Conservation (phyloP, 2,113 vertebrate genomes). For the Sula dactylatra region DNA sequence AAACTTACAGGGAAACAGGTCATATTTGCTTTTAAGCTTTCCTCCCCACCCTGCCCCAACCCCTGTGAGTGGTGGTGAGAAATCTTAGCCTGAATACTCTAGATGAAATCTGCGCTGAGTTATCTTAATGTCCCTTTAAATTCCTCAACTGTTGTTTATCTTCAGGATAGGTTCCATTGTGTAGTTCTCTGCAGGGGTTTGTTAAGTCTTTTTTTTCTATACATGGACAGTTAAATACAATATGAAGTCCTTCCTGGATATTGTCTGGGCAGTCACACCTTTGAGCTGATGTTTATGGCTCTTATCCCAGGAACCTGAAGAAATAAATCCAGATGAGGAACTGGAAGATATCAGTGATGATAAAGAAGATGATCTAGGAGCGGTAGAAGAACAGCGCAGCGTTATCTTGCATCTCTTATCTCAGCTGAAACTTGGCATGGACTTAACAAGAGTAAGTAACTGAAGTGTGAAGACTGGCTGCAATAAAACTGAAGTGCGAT, state of each 20-base stretch:
- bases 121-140: neutral
- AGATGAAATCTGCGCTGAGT: neutral
- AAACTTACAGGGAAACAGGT: neutral
- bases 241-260: neutral
- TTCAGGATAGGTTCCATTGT: neutral
- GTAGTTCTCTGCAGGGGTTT: neutral
- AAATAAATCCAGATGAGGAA: constrained; percentile 89
- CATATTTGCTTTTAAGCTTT: neutral
- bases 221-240: neutral
- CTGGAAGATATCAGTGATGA: constrained; percentile 83
- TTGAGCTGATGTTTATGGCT: neutral
- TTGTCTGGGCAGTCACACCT: neutral
- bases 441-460: constrained; percentile 91
- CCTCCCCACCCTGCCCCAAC: fast-evolving
- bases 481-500: neutral
- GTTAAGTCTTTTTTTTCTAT: neutral
- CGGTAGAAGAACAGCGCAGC: constrained; percentile 94
- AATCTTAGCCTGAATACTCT: neutral
- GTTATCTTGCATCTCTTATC: constrained; percentile 97
- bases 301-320: constrained; percentile 85
- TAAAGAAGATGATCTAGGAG: constrained; percentile 91
- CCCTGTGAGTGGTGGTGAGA: neutral
- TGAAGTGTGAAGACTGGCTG: neutral
- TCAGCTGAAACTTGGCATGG: constrained; percentile 98
- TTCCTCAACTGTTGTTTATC: neutral